These are phyloP conservation scores for Ectropis crepuscularia DNA, from an alignment of 2,888 invertebrate genomes.

Conservation along the genomic window DNA sequence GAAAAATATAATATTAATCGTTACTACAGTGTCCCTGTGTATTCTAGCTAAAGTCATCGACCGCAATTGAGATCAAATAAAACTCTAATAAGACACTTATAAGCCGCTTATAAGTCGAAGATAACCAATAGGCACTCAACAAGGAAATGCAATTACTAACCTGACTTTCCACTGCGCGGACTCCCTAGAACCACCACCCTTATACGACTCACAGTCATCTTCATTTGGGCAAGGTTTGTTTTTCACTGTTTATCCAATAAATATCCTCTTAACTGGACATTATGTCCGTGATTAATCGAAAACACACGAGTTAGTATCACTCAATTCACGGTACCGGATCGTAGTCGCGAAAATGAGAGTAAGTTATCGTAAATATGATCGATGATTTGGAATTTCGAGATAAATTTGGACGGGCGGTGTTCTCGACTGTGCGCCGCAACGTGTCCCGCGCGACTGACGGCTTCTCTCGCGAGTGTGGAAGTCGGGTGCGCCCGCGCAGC, in stretches of 20 bases:
- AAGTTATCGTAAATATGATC: conserved; percentile 78
- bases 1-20: neutral
- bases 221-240: conserved; percentile 75
- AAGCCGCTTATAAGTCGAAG: conserved; percentile 35
- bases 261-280: conserved; percentile 64
- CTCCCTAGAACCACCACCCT: conserved; percentile 92
- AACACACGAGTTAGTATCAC: conserved; percentile 62
- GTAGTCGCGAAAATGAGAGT: conserved; percentile 49
- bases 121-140: conserved; percentile 37
- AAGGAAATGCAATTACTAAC: conserved; percentile 79
- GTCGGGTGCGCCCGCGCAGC: conserved; percentile 69
- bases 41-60: conserved; percentile 26
- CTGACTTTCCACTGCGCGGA: conserved; percentile 91
- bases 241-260: conserved; percentile 55
- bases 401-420: conserved; percentile 50
- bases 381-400: conserved; percentile 54
- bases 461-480: conserved; percentile 56
- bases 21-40: neutral
- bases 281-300: conserved; percentile 43
- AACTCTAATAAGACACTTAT: conserved; percentile 39
- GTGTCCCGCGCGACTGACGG: conserved; percentile 78
- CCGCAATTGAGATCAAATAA: conserved; percentile 43
- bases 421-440: conserved; percentile 66
- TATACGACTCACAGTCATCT: conserved; percentile 92
- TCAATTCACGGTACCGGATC: conserved; percentile 57